Evolutionary conservation across 92 coral and sea anemone species (phyloP).

Genomic region (Paramuricea clavata): DNA sequence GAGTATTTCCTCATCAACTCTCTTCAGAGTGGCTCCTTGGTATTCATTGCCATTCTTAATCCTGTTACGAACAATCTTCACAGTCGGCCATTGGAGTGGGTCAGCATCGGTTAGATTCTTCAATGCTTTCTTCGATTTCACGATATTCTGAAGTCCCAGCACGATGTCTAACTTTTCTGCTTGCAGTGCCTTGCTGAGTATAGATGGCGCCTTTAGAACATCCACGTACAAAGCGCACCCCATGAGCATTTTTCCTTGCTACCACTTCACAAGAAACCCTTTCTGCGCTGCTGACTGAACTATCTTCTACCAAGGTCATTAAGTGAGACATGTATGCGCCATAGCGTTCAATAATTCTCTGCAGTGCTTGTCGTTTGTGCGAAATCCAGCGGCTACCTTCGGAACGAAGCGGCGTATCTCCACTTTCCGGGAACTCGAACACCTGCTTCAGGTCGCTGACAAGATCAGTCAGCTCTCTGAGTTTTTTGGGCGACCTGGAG

Average conservation of each 20-base stretch:
- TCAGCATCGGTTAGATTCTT: slow-evolving; percentile 25
- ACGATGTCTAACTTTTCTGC: slow-evolving; percentile 21
- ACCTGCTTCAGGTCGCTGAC: slow-evolving; percentile 40
- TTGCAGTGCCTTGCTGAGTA: slow-evolving; percentile 32
- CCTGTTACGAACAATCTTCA: slow-evolving; percentile 33
- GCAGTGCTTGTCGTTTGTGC: slow-evolving; percentile 34
- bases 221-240: slow-evolving; percentile 41
- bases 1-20: not conserved
- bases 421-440: slow-evolving; percentile 25
- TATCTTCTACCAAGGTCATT: slow-evolving; percentile 6
- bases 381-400: slow-evolving; percentile 35
- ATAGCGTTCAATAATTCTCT: slow-evolving; percentile 25
- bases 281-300: slow-evolving; percentile 9
- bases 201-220: slow-evolving; percentile 22
- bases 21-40: slow-evolving; percentile 22
- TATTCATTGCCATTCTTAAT: slow-evolving; percentile 27
- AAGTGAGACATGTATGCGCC: slow-evolving; percentile 21
- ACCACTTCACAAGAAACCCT: slow-evolving; percentile 28
- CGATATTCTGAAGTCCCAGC: slow-evolving; percentile 16
- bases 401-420: slow-evolving; percentile 30
- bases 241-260: slow-evolving; percentile 12
- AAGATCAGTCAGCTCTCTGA: slow-evolving; percentile 20
- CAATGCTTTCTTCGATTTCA: slow-evolving; percentile 31
- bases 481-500: slow-evolving; percentile 33
- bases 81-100: slow-evolving; percentile 42